Base-by-base conservation (phyloP, 2,888 invertebrate species). In the Thalpophila matura region DNA sequence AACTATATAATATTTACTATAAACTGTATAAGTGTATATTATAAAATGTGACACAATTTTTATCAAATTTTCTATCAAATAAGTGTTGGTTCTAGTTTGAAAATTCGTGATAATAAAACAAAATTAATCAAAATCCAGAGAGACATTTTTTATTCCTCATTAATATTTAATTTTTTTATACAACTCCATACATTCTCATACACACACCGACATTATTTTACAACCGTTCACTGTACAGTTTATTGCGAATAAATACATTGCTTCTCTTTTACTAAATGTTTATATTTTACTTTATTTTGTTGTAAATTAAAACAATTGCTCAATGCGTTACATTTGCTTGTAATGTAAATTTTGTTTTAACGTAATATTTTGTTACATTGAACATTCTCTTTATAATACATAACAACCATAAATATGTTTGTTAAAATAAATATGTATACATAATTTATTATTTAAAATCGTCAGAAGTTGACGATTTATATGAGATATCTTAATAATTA, bases 221-320 rank as follows among this genome's bases (percentile, higher is more conserved):
- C 81, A 68, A 83, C 65, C 85, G 47, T 70, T 54, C 77, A 82
- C 87, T 94, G 91, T 94, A 93, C 93, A 94, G 57, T 65, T 92
- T 92, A 91, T 91, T 92, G 91, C 90, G 89, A 91, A 91, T 92
- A 92, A 92, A 92, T 92, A 93, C 89, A 92, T 92, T 91, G 90
- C 87, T 91, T 91, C 80, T 85, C 82, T 71, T 80, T 75, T 66
- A 69, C 58, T 76, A 60, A 71, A 50, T 67, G 65, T 69, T 67
- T 40, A 51, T 22, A 55, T 43, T 57, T 68, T 62, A 29, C 14
- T 55, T 29, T 40, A 42, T 53, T 53, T 65, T 57, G 58, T 61
- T 70, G 47, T 63, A 62, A 62, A 73, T 58, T 78, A 35, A 87
- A 84, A 86, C 82, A 86, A 85, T 60, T 57, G 45, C 46, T 62